These are phyloP conservation scores for Bovichtus diacanthus DNA, from an alignment of 2,797 vertebrate genomes.

Conservation along the genomic window DNA sequence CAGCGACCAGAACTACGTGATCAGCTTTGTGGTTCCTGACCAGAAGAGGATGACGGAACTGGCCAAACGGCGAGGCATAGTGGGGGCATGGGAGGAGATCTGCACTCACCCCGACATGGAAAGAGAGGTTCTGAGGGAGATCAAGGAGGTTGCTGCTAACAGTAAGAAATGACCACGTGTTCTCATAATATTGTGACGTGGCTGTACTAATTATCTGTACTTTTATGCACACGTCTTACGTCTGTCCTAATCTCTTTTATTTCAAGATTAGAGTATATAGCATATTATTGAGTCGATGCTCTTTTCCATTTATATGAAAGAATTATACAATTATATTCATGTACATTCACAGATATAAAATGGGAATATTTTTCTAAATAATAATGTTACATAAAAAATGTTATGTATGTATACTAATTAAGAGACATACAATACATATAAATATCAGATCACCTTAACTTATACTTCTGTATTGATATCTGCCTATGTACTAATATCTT, in stretches of 20 bases:
- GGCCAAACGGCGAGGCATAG: constrained; percentile 90
- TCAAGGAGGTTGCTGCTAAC: constrained; percentile 91
- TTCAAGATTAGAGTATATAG: too few relatives aligned
- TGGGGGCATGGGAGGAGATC: constrained; percentile 92
- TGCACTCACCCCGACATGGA: constrained; percentile 95
- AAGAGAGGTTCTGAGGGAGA: constrained; percentile 91
- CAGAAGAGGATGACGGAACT: constrained; percentile 91
- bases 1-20: constrained; percentile 97
- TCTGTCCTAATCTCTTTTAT: neutral
- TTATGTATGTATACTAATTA: too few relatives aligned
- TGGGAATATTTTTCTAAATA: too few relatives aligned
- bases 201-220: neutral
- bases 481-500: neutral
- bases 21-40: constrained; percentile 99
- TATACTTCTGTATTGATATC: too few relatives aligned
- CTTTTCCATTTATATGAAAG: too few relatives aligned
- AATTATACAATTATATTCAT: too few relatives aligned
- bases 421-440: too few relatives aligned
- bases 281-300: too few relatives aligned
- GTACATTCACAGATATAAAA: too few relatives aligned
- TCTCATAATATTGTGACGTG: neutral
- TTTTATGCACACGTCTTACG: neutral
- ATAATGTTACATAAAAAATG: too few relatives aligned
- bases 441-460: too few relatives aligned
- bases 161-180: constrained; percentile 84